Evolutionary conservation across 2,797 vertebrate genomes (phyloP).

Genomic region (Xenopus petersii): DNA sequence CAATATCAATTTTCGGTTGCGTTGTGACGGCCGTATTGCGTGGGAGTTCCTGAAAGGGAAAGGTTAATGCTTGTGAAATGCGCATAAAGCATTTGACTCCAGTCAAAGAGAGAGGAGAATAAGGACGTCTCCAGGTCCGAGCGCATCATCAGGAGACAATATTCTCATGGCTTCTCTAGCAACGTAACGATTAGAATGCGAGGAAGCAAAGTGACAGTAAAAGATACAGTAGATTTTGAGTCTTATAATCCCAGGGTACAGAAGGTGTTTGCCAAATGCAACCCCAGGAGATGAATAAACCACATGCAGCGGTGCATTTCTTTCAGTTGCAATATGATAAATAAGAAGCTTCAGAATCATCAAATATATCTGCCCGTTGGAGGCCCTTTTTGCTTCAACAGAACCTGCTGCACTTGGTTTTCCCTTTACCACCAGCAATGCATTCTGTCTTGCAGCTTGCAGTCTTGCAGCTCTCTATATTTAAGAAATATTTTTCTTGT

Average conservation of each 20-base stretch:
- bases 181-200: slow-evolving; percentile 30
- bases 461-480: too few relatives aligned
- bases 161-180: slow-evolving; percentile 27
- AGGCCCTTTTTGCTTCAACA: neutral
- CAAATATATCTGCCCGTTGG: neutral
- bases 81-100: neutral
- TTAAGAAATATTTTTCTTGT: too few relatives aligned
- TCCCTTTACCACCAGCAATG: too few relatives aligned
- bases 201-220: slow-evolving; percentile 35
- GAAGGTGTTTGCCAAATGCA: slow-evolving; percentile 25
- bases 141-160: slow-evolving; percentile 23
- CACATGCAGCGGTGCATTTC: slow-evolving; percentile 22
- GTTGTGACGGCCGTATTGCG: too few relatives aligned
- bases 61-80: slow-evolving; percentile 27
- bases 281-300: slow-evolving; percentile 35
- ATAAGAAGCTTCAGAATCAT: slow-evolving; percentile 12
- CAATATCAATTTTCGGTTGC: too few relatives aligned
- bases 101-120: slow-evolving; percentile 16
- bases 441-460: too few relatives aligned
- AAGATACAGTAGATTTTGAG: slow-evolving; percentile 30
- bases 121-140: slow-evolving; percentile 25
- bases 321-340: slow-evolving; percentile 22
- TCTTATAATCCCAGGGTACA: slow-evolving; percentile 29
- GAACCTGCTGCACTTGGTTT: too few relatives aligned
- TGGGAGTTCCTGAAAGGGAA: neutral